Conservation (phyloP, 1,140 invertebrate species). For the Trissolcus basalis region DNA sequence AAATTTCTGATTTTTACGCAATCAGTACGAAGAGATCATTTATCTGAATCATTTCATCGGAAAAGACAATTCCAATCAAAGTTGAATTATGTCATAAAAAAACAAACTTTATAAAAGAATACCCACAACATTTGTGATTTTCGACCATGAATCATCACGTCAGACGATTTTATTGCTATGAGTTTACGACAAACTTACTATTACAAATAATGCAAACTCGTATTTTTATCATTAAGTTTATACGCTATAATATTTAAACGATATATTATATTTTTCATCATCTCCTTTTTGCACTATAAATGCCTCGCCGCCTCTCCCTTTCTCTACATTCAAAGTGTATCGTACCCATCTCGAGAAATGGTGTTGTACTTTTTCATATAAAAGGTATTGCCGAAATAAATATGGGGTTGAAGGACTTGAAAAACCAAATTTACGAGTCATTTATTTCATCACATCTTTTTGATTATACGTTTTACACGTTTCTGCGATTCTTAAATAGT, state of each 20-base stretch:
- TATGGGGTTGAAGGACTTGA: slow-evolving; percentile 74
- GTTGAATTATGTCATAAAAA: no score
- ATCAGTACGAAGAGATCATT: slow-evolving; percentile 14
- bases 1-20: slow-evolving; percentile 31
- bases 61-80: no score
- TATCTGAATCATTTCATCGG: not conserved
- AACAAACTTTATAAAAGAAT: no score
- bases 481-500: no score
- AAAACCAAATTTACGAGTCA: slow-evolving; percentile 40
- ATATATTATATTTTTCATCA: slow-evolving; percentile 68
- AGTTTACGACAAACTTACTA: slow-evolving; percentile 71
- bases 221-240: slow-evolving; percentile 72
- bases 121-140: no score
- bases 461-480: no score
- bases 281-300: slow-evolving; percentile 63
- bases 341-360: slow-evolving; percentile 69
- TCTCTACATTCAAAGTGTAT: slow-evolving; percentile 64
- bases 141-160: slow-evolving; percentile 53
- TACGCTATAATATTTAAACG: slow-evolving; percentile 65
- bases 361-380: slow-evolving; percentile 76
- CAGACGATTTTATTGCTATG: slow-evolving; percentile 65
- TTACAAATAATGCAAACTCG: slow-evolving; percentile 61
- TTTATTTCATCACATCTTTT: slow-evolving; percentile 23
- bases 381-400: slow-evolving; percentile 75
- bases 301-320: slow-evolving; percentile 60